Evolutionary conservation across 1,140 invertebrate species (phyloP), one percentile per base, ranked within the genome.

Genomic region (Drosophila ficusphila): DNA sequence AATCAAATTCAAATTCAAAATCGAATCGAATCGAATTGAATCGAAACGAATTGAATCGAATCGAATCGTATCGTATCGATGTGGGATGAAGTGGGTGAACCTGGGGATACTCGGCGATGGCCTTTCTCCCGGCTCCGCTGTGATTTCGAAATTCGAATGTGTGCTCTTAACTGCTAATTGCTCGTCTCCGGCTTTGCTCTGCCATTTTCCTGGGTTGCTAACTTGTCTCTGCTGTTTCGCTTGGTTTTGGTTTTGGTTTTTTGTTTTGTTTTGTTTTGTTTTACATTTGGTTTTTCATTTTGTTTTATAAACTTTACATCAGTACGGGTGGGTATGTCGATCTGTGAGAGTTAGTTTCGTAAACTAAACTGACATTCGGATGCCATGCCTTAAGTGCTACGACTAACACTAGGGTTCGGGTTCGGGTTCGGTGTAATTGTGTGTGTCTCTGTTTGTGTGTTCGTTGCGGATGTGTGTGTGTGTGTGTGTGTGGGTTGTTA

Each of bases 271-370:
- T n/a, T n/a, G n/a, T n/a, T n/a, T n/a, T n/a, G n/a, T n/a, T n/a
- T n/a, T n/a, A n/a, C n/a, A n/a, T n/a, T n/a, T n/a, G n/a, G n/a
- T n/a, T n/a, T n/a, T n/a, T n/a, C n/a, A n/a, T 18, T 29, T 29
- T 9, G 49, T 71, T 71, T 71, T 64, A 74, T 65, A 74, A 73
- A 74, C 70, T 74, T 74, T 74, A 74, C 71, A 74, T 74, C 71
- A 74, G 71, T 74, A 74, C 71, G 71, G 71, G 71, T 74, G 71
- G 71, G 70, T 73, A 62, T 61, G 70, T 72, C 49, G 71, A 68
- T 69, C 51, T 56, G 65, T 33, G 64, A 56, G 64, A 56, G 64
- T 58, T 57, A 39, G 54, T 56, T 56, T 62, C 44, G 27, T 54
- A 74, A 54, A 73, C 76, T 33, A 31, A 47, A 58, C 60, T 71